Evolutionary conservation across 2,113 vertebrate species (phyloP), one percentile per base, ranked within the genome.

Genomic region (Xyliphius kryptos): DNA sequence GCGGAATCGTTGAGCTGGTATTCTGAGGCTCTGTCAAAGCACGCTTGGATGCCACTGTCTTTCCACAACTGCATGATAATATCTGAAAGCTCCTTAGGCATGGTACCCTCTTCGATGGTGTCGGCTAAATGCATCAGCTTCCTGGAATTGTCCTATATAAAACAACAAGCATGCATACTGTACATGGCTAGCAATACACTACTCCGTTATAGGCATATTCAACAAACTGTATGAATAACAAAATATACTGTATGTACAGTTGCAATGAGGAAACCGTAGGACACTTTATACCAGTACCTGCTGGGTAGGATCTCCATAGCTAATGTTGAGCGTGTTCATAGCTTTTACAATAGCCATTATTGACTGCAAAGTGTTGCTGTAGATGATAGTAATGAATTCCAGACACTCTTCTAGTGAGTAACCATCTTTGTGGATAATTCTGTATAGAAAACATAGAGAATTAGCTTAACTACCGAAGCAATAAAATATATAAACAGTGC

Each of bases 1-100:
- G 95, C 96, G 0, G 96, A 99, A 76, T 98, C 96, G 0, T 99
- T 99, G 70, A 99, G 92, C 74, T 99, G 96, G 83, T 97, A 99
- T 77, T 99, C 96, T 0, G 96, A 97, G 67, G 96, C 94, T 0
- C 95, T 88, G 0, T 97, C 95, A 0, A 91, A 99, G 77, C 94
- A 96, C 1, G 85, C 90, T 79, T 98, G 92, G 70, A 99, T 96
- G 16, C 96, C 95, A 0, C 87, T 5, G 56, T 99, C 96, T 72
- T 95, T 94, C 96, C 96, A 99, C 76, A 99, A 86, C 37, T 92
- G 82, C 37, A 91, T 56, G 1, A 99, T 98, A 76, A 99, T 95
- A 17, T 96, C 95, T 0, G 92, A 77, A 88, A 99, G 66, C 80
- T 99, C 96, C 69, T 96, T 97, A 9, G 96, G 93, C 95, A 99